Percentiles rank a stretch among this genome's conserved stretches.
These are phyloP conservation scores for Tragelaphus scriptus DNA, from an alignment of 2,113 vertebrate genomes.

Conservation along the genomic window DNA sequence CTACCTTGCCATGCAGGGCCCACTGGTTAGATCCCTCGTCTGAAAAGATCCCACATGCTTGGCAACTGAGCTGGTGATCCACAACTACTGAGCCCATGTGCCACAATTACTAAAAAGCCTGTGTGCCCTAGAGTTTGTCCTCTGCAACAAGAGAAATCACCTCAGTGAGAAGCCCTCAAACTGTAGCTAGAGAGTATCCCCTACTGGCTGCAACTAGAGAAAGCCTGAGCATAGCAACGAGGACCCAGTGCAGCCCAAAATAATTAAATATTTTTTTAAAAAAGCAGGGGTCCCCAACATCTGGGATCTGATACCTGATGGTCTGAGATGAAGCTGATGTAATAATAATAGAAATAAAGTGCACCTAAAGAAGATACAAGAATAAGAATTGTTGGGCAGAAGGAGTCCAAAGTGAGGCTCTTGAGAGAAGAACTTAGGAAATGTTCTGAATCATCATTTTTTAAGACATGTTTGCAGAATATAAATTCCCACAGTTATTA, in stretches of 20 bases:
- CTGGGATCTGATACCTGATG: not conserved
- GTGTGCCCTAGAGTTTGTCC: not conserved
- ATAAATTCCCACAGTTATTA: not conserved
- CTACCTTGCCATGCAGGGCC: not conserved
- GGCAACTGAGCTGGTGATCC: not conserved
- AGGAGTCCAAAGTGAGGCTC: not conserved
- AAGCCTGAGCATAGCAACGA: not conserved
- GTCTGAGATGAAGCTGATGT: not conserved
- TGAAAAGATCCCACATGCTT: not conserved
- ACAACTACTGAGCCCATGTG: not conserved
- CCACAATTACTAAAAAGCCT: not conserved
- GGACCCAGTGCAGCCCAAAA: not conserved
- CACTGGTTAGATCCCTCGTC: not conserved
- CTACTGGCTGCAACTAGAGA: not conserved
- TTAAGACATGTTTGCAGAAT: not conserved
- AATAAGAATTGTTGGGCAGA: not conserved
- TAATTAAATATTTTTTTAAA: not conserved
- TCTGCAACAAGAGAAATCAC: not conserved
- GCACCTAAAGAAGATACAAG: not conserved
- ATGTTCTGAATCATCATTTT: not conserved
- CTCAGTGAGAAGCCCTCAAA: not conserved
- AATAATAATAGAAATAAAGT: not conserved
- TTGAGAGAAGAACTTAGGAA: not conserved
- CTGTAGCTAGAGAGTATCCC: not conserved
- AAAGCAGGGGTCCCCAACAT: not conserved